A percentile compares a stretch with the other conserved stretches of the same genome.
Conservation (phyloP, 1,140 invertebrate species). For the Philopotamus ludificatus region DNA sequence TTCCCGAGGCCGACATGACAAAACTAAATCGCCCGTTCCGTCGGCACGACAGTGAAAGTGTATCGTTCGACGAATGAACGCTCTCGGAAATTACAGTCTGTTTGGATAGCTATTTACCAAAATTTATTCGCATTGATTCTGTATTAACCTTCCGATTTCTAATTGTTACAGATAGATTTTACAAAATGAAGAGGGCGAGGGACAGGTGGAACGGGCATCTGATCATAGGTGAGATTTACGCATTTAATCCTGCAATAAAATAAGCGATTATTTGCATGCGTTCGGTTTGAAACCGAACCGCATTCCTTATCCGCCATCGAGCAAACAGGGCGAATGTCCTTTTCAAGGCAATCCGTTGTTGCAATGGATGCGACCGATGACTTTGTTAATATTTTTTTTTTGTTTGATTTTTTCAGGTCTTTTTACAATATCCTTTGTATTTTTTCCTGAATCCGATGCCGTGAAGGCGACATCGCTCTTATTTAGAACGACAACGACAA, state of each 20-base stretch:
- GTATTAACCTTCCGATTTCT: not conserved
- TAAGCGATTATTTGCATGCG: no score
- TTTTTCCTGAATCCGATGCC: constrained; percentile 6
- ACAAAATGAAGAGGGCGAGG: constrained; percentile 22
- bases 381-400: constrained; percentile 1
- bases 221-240: constrained; percentile 13
- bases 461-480: constrained; percentile 19
- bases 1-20: not conserved
- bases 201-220: constrained; percentile 17
- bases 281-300: not conserved
- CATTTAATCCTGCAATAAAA: no score
- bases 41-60: constrained; percentile 19
- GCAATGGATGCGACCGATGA: no score
- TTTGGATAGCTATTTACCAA: not conserved
- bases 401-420: constrained; percentile 11
- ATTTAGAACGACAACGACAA: constrained; percentile 12
- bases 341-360: constrained; percentile 10
- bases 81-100: constrained; percentile 7
- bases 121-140: not conserved
- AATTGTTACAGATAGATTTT: constrained; percentile 22
- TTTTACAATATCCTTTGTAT: constrained; percentile 3
- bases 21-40: constrained; percentile 17
- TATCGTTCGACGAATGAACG: constrained; percentile 23
- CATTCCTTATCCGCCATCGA: not conserved
- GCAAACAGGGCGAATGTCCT: constrained; percentile 18